A percentile compares a stretch with the other conserved stretches of the same genome.
Conservation (phyloP, 2,888 invertebrate species). For the Stenodera caucasica region DNA sequence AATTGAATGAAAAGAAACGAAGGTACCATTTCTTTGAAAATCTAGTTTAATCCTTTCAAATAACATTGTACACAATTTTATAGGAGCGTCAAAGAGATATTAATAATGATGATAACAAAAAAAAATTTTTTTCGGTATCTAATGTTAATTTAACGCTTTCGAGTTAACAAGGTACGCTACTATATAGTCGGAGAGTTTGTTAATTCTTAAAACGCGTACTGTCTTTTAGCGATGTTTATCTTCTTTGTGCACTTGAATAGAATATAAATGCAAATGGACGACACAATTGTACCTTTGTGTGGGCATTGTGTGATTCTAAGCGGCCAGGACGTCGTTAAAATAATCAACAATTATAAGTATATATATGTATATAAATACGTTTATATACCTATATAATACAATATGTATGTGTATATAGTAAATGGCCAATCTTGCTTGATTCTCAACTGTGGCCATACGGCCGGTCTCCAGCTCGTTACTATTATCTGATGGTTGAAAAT, state of each 20-base stretch:
- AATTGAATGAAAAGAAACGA: neutral
- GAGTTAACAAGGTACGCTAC: conserved; percentile 20
- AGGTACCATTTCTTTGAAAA: conserved; percentile 40
- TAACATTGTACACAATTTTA: conserved; percentile 30
- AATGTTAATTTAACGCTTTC: conserved; percentile 26
- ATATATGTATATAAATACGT: no score
- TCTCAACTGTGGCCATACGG: conserved; percentile 2
- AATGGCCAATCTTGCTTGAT: conserved; percentile 19
- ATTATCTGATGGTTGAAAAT: conserved; percentile 38
- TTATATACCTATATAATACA: no score
- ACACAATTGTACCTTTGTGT: conserved; percentile 55
- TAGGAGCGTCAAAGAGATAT: conserved; percentile 16
- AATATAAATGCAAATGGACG: conserved; percentile 57
- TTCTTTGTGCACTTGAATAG: conserved; percentile 52
- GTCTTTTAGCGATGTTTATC: conserved; percentile 54
- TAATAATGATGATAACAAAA: no score
- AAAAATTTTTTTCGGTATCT: neutral
- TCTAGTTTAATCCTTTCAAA: conserved; percentile 38
- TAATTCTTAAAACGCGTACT: conserved; percentile 52
- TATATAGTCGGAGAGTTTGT: conserved; percentile 42
- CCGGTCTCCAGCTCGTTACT: conserved; percentile 21
- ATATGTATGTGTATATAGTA: conserved; percentile 23
- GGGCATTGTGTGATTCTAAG: conserved; percentile 53
- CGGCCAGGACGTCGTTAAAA: conserved; percentile 52
- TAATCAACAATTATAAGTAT: conserved; percentile 56